Evolutionary conservation across 2,113 vertebrate species (phyloP).

Genomic region (Hyperoodon ampullatus): DNA sequence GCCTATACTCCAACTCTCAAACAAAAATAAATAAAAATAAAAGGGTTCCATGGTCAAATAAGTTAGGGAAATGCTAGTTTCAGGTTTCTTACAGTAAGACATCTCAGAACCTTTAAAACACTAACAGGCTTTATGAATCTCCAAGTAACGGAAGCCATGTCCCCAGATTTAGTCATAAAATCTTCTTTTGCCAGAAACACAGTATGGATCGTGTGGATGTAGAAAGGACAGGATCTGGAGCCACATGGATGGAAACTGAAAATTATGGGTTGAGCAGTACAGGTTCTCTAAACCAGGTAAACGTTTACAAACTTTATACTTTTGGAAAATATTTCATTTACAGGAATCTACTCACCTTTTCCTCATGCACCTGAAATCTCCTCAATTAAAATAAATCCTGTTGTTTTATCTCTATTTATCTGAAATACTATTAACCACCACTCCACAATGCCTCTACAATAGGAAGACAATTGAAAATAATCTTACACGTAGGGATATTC

Average conservation of each 20-base stretch:
- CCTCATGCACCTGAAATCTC: neutral
- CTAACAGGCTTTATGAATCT: neutral
- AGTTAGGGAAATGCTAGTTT: neutral
- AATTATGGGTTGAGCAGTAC: neutral
- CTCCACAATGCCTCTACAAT: neutral
- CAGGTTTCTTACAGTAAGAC: neutral
- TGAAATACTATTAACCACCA: neutral
- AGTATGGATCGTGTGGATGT: neutral
- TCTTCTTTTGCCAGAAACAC: neutral
- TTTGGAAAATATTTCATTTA: neutral
- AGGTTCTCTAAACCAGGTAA: neutral
- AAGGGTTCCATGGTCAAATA: neutral
- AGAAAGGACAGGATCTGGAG: neutral
- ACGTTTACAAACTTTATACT: neutral
- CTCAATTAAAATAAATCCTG: neutral
- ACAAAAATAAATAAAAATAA: neutral
- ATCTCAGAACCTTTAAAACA: neutral
- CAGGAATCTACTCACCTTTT: neutral
- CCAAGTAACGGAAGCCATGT: neutral
- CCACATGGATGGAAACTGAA: neutral
- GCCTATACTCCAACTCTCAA: neutral
- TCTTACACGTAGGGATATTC: neutral
- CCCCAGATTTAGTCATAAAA: neutral
- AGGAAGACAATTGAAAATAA: neutral
- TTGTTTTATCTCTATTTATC: neutral